Conservation (phyloP, 2,797 vertebrate genomes). For the Poecilia wingei region DNA sequence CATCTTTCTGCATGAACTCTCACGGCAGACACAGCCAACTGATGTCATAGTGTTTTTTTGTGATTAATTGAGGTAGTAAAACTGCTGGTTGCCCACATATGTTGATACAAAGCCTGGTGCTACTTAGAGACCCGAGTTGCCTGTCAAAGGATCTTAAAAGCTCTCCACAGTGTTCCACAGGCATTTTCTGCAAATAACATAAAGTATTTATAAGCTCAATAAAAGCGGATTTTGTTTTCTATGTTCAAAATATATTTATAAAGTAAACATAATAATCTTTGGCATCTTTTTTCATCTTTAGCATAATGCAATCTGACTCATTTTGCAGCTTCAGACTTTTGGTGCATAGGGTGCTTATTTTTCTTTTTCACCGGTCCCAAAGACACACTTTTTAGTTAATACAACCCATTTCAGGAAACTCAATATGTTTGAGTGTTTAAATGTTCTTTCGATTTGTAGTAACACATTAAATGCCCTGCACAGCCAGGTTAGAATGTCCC, state of each 20-base stretch:
- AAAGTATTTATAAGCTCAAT: background rate
- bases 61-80: conserved; percentile 32
- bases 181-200: background rate
- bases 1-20: conserved; percentile 41
- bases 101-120: background rate
- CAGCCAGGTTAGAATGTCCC: background rate
- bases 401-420: background rate
- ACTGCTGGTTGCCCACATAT: conserved; percentile 10
- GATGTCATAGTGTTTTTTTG: conserved; percentile 49
- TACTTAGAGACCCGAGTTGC: background rate
- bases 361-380: background rate
- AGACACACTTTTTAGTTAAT: background rate
- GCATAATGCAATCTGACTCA: background rate
- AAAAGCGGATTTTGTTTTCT: background rate
- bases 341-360: background rate
- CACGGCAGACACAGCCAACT: conserved; percentile 12
- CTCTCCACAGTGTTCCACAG: background rate
- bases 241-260: background rate
- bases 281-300: background rate
- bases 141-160: background rate
- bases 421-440: background rate
- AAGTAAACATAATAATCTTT: background rate
- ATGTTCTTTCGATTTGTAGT: background rate
- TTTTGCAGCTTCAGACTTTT: background rate
- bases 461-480: background rate